phyloP scores from a whole-genome alignment of 2,888 invertebrate species.

The Trissolcus brochymenae region DNA sequence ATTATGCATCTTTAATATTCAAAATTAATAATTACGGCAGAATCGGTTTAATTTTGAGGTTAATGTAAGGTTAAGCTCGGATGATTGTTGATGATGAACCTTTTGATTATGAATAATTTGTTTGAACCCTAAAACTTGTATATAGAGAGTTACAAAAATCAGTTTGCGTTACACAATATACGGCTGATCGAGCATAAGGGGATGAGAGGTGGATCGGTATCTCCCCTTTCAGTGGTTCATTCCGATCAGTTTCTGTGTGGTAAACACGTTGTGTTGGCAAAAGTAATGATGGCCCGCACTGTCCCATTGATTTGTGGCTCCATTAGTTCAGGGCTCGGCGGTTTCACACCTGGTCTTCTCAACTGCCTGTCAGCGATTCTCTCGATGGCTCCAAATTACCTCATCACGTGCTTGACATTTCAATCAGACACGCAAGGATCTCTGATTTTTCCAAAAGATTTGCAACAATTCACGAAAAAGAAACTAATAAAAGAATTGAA shows the following conservation, averaged over 20 bases:
- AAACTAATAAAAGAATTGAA: not conserved
- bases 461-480: not conserved
- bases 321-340: slow-evolving; percentile 73
- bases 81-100: not conserved
- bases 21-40: no score
- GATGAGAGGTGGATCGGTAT: slow-evolving; percentile 69
- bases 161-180: slow-evolving; percentile 65
- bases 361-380: slow-evolving; percentile 60
- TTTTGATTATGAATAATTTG: not conserved
- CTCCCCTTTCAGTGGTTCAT: slow-evolving; percentile 58
- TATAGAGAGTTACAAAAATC: slow-evolving; percentile 63
- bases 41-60: no score
- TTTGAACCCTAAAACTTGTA: not conserved
- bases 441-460: not conserved
- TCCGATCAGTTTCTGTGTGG: slow-evolving; percentile 68
- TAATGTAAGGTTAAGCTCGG: no score
- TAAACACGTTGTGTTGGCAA: slow-evolving; percentile 73
- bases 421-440: slow-evolving; percentile 19
- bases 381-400: slow-evolving; percentile 71
- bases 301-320: slow-evolving; percentile 74
- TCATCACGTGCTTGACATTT: slow-evolving; percentile 54
- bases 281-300: slow-evolving; percentile 73
- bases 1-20: no score
- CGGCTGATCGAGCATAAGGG: slow-evolving; percentile 70
- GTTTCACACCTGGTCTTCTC: slow-evolving; percentile 60